Evolutionary conservation across 1,140 invertebrate genomes (phyloP), one percentile per base, ranked within the genome.

Genomic region (Diorhabda elongata): DNA sequence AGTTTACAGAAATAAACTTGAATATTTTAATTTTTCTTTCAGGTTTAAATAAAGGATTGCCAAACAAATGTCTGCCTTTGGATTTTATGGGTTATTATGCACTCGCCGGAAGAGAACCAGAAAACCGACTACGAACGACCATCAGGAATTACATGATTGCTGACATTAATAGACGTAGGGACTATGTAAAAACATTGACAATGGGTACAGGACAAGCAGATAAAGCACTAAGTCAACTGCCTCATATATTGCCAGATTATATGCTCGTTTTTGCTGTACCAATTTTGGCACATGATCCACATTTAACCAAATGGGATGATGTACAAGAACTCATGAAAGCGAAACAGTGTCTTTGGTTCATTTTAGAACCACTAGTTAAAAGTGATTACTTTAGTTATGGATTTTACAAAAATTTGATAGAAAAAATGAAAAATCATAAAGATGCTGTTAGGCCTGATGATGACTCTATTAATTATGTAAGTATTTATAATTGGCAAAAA

Each of bases 21-120:
- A 26, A 26, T 26, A 26, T 26, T 26, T 26, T 26, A 26, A 26
- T 26, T 26, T 26, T 26, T 26, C 0, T 68, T 58, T n/a, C 81
- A 64, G 63, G 63, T n/a, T 52, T 64, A 3, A 67, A 60, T 45
- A 67, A 67, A n/a, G 92, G 92, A 72, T 89, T 95, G 73, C 92
- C 92, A 41, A 90, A 92, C 73, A 93, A 93, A 81, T 95, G 93
- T 80, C 84, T 99, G 61, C 96, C 96, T 2, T 81, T 98, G 64
- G 95, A 98, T 82, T 99, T 98, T 83, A 97, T 99, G 95, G 95
- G 95, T 44, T 94, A 95, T 80, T 97, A 98, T 82, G 91, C 91
- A 6, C 83, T 98, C 42, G 92, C 87, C 43, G 95, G 94, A 6
- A 88, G 92, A 71, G 96, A 98, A 82, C 87, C 89, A 42, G 91